Percentiles rank a stretch among this genome's conserved stretches.
These are phyloP conservation scores for Campylomormyrus tamandua DNA, from an alignment of 2,113 vertebrate species.

Conservation along the genomic window DNA sequence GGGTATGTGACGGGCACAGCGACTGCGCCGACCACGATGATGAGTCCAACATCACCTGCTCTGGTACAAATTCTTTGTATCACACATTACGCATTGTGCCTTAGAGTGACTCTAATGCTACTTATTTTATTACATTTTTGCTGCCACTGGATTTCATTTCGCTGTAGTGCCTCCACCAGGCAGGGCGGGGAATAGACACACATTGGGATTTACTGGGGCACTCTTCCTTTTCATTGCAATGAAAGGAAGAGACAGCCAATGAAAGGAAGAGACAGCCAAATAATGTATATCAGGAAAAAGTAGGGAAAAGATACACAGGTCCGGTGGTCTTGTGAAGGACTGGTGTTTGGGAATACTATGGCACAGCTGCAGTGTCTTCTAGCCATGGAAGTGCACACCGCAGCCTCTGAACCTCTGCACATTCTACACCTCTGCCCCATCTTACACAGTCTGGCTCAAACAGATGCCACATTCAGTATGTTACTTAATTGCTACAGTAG, in stretches of 20 bases:
- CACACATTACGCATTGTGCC: neutral
- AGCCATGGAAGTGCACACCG: no score
- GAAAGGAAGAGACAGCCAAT: neutral
- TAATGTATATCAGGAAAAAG: neutral
- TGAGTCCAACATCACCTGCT: conserved; percentile 90
- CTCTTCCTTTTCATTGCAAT: no score
- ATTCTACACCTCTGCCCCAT: no score
- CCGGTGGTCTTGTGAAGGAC: neutral
- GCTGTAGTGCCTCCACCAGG: neutral
- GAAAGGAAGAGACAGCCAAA: no score
- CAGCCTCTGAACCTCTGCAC: no score
- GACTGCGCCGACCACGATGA: conserved; percentile 92
- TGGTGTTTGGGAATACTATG: neutral
- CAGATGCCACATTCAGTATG: neutral
- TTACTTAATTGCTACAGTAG: neutral
- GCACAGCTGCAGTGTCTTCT: no score
- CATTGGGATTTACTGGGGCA: no score
- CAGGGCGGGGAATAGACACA: no score
- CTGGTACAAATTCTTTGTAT: conserved; percentile 57
- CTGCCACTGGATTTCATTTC: neutral
- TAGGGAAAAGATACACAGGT: neutral
- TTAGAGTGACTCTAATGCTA: neutral
- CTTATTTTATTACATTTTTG: neutral
- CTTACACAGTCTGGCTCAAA: neutral
- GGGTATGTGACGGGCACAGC: conserved; percentile 93